Base-by-base conservation (phyloP, 2,888 invertebrate genomes). In the Ptycholaimellus sp. region DNA sequence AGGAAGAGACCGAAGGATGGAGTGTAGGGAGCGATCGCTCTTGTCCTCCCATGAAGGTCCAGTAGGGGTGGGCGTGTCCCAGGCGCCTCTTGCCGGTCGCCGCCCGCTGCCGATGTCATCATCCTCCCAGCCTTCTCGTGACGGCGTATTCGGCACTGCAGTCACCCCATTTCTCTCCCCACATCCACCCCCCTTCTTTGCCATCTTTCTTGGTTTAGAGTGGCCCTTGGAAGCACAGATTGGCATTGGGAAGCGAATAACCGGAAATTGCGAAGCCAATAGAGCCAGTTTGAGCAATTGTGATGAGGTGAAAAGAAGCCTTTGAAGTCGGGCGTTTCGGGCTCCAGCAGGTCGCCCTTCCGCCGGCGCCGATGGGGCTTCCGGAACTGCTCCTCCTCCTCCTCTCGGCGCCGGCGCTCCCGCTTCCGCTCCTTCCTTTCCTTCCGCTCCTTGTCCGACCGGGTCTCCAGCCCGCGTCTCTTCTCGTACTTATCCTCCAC, bases 31-130 rank as follows among this genome's bases (percentile, higher is more conserved):
- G 62, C 66, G 1, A 70, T 64, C 46, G 69, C 67, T 30, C 30
- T 47, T 47, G 28, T 42, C 36, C 18, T 40, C 34, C 4, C 44
- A 32, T 22, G 36, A 17, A 2, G 39, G 32, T 22, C 33, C 38
- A 22, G 45, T 43, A 0, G 85, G 87, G 0, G 85, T 85, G 0
- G 83, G 82, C 54, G 78, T 73, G 61, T 87, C 87, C 87, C 87
- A 90, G 36, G 73, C 72, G 1, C 83, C 83, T 36, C 36, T 27
- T 9, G 38, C 37, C n/a, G 36, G 31, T 30, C 40, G 40, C 23
- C 40, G 40, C 20, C 40, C 29, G 4, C 37, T 35, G 5, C 36
- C 37, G 21, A 40, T 35, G n/a, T 45, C 43, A 19, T 52, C 51
- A 6, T 48, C 49, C 22, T 55, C 55, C 55, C 55, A 55, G 2